Percentiles rank a stretch among this genome's conserved stretches.
phyloP scores from a whole-genome alignment of 2,113 vertebrate genomes.

The Elephas maximus region DNA sequence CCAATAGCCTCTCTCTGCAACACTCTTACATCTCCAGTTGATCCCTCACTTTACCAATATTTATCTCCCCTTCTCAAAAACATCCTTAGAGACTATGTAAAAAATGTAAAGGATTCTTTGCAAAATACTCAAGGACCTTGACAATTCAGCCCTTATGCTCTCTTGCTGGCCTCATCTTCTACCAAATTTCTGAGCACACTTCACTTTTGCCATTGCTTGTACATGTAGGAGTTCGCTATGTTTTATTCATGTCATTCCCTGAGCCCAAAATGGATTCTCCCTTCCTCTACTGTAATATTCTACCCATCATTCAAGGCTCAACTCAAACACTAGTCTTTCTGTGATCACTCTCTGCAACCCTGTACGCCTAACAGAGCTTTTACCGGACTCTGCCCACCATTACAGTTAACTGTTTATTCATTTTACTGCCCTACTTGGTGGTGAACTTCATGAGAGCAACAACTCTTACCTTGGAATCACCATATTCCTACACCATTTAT shows the following conservation, averaged over 20 bases:
- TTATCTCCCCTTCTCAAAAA: not conserved
- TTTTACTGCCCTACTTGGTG: not conserved
- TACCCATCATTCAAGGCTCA: conserved; percentile 1
- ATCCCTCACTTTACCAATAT: not conserved
- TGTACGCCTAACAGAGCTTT: not conserved
- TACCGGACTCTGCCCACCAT: not conserved
- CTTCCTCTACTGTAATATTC: not conserved
- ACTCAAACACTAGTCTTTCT: not conserved
- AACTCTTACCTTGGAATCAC: not conserved
- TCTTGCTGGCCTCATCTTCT: not conserved
- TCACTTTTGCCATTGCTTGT: not conserved
- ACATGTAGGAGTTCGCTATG: not conserved
- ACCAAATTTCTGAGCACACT: not conserved
- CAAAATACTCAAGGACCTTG: not conserved
- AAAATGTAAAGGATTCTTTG: not conserved
- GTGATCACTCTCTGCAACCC: not conserved
- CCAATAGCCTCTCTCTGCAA: not conserved
- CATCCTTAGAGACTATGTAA: not conserved
- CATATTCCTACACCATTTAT: conserved; percentile 20
- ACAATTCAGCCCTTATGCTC: not conserved
- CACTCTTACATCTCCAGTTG: not conserved
- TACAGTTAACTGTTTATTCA: not conserved
- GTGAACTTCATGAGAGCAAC: not conserved
- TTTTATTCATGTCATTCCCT: not conserved
- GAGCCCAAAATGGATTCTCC: not conserved